These are phyloP conservation scores for Chydorus sphaericus DNA, from an alignment of 2,888 invertebrate species.

Conservation along the genomic window DNA sequence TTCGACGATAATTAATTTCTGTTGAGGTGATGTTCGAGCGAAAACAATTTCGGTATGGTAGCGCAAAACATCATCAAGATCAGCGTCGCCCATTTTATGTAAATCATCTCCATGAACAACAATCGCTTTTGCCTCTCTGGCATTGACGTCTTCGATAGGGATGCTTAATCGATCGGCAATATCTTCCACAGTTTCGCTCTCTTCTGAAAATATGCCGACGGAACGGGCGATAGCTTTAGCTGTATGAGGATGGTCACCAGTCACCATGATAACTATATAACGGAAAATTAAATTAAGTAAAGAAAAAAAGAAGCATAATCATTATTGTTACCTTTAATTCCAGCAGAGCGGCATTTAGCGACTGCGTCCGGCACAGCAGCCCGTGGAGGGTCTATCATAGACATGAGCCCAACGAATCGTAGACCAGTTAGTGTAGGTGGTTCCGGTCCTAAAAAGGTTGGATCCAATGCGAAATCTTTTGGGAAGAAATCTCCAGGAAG, in stretches of 20 bases:
- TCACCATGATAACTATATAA: slow-evolving; percentile 51
- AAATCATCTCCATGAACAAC: slow-evolving; percentile 35
- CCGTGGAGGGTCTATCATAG: slow-evolving; percentile 57
- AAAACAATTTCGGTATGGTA: slow-evolving; percentile 36
- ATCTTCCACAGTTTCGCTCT: slow-evolving; percentile 31
- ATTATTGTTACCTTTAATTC: slow-evolving; percentile 54
- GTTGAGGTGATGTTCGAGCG: slow-evolving; percentile 37
- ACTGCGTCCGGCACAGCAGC: slow-evolving; percentile 51
- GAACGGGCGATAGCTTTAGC: slow-evolving; percentile 58
- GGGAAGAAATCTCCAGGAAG: slow-evolving; percentile 34
- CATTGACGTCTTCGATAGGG: slow-evolving; percentile 29
- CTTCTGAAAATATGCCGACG: slow-evolving; percentile 51
- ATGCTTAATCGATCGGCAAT: slow-evolving; percentile 31
- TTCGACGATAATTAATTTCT: slow-evolving; percentile 48
- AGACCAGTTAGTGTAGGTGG: slow-evolving; percentile 41
- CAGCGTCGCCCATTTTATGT: slow-evolving; percentile 25
- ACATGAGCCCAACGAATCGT: slow-evolving; percentile 47
- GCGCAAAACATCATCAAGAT: slow-evolving; percentile 24
- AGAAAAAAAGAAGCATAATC: not conserved
- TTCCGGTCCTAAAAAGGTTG: slow-evolving; percentile 49
- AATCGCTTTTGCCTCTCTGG: slow-evolving; percentile 25
- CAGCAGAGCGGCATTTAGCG: slow-evolving; percentile 51
- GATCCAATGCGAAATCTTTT: slow-evolving; percentile 40
- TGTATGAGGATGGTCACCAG: slow-evolving; percentile 68
- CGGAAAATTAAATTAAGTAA: not conserved